These are phyloP conservation scores for Globodera rostochiensis DNA, from an alignment of 1,140 invertebrate species.

Conservation along the genomic window DNA sequence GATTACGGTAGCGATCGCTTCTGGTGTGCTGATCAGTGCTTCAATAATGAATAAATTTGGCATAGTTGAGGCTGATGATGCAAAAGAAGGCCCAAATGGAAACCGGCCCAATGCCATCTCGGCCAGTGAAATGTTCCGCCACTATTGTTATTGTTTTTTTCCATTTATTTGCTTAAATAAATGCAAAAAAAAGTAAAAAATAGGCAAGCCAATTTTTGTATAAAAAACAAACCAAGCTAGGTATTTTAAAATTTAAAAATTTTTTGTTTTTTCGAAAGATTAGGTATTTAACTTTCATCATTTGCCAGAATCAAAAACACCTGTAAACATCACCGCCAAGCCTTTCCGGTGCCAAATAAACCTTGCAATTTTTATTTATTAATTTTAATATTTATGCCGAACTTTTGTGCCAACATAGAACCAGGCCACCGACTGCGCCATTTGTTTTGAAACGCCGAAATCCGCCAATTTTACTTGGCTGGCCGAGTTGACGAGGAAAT, in stretches of 20 bases:
- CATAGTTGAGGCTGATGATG: not conserved
- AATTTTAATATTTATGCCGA: not conserved
- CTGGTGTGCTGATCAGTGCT: slow-evolving; percentile 14
- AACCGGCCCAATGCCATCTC: slow-evolving; percentile 66
- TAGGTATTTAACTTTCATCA: too few species aligned
- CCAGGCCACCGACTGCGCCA: slow-evolving; percentile 67
- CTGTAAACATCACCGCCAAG: slow-evolving; percentile 37
- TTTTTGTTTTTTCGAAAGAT: too few species aligned
- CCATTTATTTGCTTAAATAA: too few species aligned
- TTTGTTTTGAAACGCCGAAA: slow-evolving; percentile 68
- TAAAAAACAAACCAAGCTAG: too few species aligned
- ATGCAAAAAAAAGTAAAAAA: too few species aligned
- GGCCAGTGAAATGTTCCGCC: slow-evolving; percentile 66
- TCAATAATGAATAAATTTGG: not conserved
- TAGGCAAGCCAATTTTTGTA: too few species aligned
- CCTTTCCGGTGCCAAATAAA: slow-evolving; percentile 69
- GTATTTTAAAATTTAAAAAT: too few species aligned
- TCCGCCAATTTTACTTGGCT: slow-evolving; percentile 69
- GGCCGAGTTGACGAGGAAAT: slow-evolving; percentile 67
- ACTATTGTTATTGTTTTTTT: too few species aligned
- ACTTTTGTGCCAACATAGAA: slow-evolving; percentile 68
- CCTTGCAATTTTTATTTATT: not conserved
- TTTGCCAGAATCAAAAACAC: slow-evolving; percentile 12
- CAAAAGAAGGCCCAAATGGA: slow-evolving; percentile 19
- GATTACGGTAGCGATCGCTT: not conserved